Percentiles rank a stretch among this genome's conserved stretches.
Conservation (phyloP, 2,888 invertebrate species). For the Melipona beecheii region DNA sequence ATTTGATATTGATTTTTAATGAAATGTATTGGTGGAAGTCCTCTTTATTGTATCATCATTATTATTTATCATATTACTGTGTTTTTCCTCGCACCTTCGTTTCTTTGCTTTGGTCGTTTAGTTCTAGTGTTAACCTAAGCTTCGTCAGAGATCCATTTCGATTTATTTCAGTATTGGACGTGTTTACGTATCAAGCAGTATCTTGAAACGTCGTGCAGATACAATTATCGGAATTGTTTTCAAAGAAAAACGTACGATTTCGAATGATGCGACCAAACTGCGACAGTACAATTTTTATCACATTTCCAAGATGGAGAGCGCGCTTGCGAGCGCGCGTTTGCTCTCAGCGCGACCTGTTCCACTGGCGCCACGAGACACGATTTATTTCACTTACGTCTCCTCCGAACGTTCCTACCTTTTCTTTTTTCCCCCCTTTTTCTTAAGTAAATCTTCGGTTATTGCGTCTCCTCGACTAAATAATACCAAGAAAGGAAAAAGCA, state of each 20-base stretch:
- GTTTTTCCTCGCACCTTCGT: too few relatives aligned
- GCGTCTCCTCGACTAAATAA: too few relatives aligned
- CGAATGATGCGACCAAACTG: neutral
- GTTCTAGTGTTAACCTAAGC: neutral
- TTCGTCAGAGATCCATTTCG: neutral
- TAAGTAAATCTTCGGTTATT: too few relatives aligned
- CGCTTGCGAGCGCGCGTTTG: conserved; percentile 17
- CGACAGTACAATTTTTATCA: neutral
- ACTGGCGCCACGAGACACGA: conserved; percentile 1
- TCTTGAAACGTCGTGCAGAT: too few relatives aligned
- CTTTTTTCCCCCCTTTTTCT: neutral
- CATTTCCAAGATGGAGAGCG: neutral
- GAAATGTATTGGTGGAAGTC: too few relatives aligned
- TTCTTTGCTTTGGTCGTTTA: too few relatives aligned
- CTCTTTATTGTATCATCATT: too few relatives aligned
- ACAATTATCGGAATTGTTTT: too few relatives aligned
- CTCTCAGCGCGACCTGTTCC: conserved; percentile 39
- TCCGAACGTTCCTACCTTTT: neutral
- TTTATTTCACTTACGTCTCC: neutral
- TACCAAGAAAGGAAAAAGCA: too few relatives aligned
- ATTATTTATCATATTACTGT: too few relatives aligned
- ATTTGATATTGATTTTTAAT: too few relatives aligned
- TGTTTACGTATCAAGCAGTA: neutral
- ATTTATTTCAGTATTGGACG: neutral
- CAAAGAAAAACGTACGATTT: too few relatives aligned